Evolutionary conservation across 2,797 vertebrate species (phyloP).

Genomic region (Acipenser transmontanus): DNA sequence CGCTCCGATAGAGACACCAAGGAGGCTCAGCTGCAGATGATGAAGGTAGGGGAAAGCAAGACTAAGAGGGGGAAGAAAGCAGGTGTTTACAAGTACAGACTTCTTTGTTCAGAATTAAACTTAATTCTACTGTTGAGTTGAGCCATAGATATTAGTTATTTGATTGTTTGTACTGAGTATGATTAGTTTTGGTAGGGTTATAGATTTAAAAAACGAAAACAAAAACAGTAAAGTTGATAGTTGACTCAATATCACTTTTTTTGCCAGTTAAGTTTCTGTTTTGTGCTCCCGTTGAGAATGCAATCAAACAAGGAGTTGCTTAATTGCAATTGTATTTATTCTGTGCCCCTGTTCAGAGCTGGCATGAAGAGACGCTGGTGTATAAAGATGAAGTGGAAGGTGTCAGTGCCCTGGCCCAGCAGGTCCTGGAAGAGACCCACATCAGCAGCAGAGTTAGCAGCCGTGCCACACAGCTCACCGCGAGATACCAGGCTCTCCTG

Average conservation of each 20-base stretch:
- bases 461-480: conserved; percentile 79
- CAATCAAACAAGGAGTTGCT: no score
- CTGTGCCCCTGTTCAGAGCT: conserved; percentile 54
- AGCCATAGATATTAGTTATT: no score
- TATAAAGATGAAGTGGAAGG: conserved; percentile 85
- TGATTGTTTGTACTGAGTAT: no score
- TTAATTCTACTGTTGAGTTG: no score
- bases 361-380: conserved; percentile 68
- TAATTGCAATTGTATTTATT: conserved; percentile 14
- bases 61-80: background rate
- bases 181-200: no score
- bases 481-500: conserved; percentile 82
- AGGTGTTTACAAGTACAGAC: background rate
- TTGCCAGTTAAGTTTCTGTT: no score
- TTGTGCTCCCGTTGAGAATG: no score
- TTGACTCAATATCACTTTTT: no score
- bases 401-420: conserved; percentile 77
- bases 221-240: no score
- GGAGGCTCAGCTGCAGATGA: conserved; percentile 75
- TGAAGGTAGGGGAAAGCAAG: conserved; percentile 65
- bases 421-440: conserved; percentile 82
- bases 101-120: no score
- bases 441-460: conserved; percentile 70
- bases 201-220: no score
- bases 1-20: conserved; percentile 71